Evolutionary conservation across 2,113 vertebrate genomes (phyloP), one percentile per base, ranked within the genome.

Genomic region (Etheostoma cragini): DNA sequence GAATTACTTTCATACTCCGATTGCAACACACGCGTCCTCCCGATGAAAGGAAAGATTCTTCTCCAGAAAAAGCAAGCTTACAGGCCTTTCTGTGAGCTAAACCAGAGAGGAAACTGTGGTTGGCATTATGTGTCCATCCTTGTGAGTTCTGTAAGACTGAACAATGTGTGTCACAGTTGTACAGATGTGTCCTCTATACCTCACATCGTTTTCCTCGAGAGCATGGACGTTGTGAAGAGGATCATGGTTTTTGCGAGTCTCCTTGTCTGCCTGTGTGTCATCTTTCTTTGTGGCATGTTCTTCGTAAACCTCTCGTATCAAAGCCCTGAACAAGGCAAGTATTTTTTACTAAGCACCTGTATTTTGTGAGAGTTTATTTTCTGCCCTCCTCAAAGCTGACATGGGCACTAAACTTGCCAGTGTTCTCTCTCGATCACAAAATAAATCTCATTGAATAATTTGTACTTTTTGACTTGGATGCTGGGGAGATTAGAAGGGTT

Each of bases 171-270:
- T 82, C 78, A 72, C 77, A 83, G 87, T 80, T 94, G 89, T 94
- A 92, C 87, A 93, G 85, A 82, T 69, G 72, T 92, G 79, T 88
- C 86, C 78, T 83, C 84, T 87, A 87, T 92, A 93, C 83, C 84
- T 92, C 88, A 84, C 79, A 2, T 87, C 69, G 56, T 91, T 85
- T 76, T 85, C 84, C 81, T 90, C 19, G 61, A 92, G 81, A 83
- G 89, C 87, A 93, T 88, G 88, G 50, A 13, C 30, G 73, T 84
- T 81, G 84, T 91, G 83, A 75, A 82, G 86, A 84, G 82, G 77
- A 86, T 86, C 30, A 47, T 84, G 68, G 16, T 85, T 80, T 75
- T 82, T 72, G 73, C 75, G 68, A 80, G 80, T 83, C 65, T 88
- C 45, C 65, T 70, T 76, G 78, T 90, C 78, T 73, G 46, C 35